Evolutionary conservation across 1,140 invertebrate genomes (phyloP).

Genomic region (Monomorium pharaonis): DNA sequence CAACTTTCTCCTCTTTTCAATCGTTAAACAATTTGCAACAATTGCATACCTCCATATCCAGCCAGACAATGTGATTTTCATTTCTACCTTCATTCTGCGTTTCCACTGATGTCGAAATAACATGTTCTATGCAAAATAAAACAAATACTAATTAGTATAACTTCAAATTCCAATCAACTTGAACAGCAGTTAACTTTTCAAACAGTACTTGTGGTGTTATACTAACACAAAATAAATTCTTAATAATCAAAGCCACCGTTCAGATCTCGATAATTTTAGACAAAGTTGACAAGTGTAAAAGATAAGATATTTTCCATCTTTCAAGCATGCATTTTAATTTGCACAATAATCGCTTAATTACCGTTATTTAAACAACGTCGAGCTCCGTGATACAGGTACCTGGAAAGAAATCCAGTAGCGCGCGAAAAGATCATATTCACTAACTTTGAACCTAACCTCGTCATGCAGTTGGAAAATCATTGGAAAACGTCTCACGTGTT

Average conservation of each 20-base stretch:
- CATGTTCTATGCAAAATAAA: background rate
- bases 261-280: too few species aligned
- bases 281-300: too few species aligned
- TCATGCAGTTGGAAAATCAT: too few species aligned
- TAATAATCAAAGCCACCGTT: too few species aligned
- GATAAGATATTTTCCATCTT: too few species aligned
- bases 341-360: background rate
- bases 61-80: slow-evolving; percentile 76
- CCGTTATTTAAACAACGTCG: slow-evolving; percentile 1
- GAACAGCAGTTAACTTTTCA: too few species aligned
- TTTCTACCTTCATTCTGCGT: background rate
- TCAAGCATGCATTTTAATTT: background rate
- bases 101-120: background rate
- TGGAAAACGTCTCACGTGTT: background rate
- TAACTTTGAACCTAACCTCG: background rate
- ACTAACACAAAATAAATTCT: too few species aligned
- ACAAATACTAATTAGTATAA: background rate
- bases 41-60: slow-evolving; percentile 79
- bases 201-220: too few species aligned
- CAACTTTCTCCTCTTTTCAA: background rate
- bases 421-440: slow-evolving; percentile 80
- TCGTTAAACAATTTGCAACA: background rate
- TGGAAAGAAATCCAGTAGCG: background rate
- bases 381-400: background rate
- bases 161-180: background rate